Evolutionary conservation across 53 echinoderm and acorn worm genomes (phyloP), one percentile per base, ranked within the genome.

Genomic region (Paracentrotus lividus): DNA sequence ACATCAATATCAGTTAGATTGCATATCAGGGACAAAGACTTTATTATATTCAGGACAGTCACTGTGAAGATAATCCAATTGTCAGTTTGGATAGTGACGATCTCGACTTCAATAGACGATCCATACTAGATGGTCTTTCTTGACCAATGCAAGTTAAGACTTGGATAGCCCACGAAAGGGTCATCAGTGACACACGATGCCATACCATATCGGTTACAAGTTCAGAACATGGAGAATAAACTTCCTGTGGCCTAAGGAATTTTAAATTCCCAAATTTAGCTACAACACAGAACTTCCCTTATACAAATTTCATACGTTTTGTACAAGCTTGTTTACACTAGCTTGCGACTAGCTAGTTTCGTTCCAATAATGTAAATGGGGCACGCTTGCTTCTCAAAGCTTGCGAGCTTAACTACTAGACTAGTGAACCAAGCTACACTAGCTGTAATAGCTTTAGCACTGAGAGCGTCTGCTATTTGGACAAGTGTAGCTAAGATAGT

Each of bases 171-270:
- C n/a, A 51, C 51, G 9, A 52, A 49, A 51, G 85, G 85, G 51
- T 51, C 85, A 49, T 51, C 51, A 49, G 52, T 85, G 85, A n/a
- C 85, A 51, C 51, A 49, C 49, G 85, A 85, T 85, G 53, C 51
- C 26, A 49, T 85, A 51, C 52, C 51, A 18, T 51, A 23, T 49
- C 52, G 51, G 85, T 51, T 85, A 49, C 85, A 24, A 51, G 51
- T 85, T 53, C 85, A 49, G 49, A 85, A 15, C 85, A 51, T 51
- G 52, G 85, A 15, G 52, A 47, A 51, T 49, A 85, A 24, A 85
- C n/a, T 85, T n/a, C n/a, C 58, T 47, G 53, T 94, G 94, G 94
- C 94, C 94, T n/a, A 54, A 34, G 57, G 81, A 77, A 52, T 94
- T 94, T 40, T 7, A 40, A 36, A 90, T 94, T 55, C 94, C 94